Evolutionary conservation across 2,113 vertebrate species (phyloP), one percentile per base, ranked within the genome.

Genomic region (Promerops cafer): DNA sequence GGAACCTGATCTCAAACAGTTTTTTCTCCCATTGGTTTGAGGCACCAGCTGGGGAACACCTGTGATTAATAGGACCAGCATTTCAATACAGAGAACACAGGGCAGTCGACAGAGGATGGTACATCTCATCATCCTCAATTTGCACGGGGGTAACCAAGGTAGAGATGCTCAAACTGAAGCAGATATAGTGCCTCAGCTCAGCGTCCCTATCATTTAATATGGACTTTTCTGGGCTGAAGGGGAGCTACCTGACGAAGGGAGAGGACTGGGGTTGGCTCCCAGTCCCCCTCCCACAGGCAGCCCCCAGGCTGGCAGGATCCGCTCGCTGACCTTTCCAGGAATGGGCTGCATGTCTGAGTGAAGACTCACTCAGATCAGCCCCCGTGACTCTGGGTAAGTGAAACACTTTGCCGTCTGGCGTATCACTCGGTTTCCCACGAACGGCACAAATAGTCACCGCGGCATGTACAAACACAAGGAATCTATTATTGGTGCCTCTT

Each of bases 401-500:
- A 95, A 97, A 96, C 98, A 98, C 97, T 98, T 97, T 8, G 56
- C 89, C 85, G 97, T 97, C 96, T 98, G 96, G 97, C 97, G 97
- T 98, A 95, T 96, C 96, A 93, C 96, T 97, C 96, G 6, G 35
- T 93, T 95, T 96, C 97, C 96, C 97, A 97, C 68, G 70, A 87
- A 95, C 20, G 96, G 96, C 97, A 96, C 97, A 95, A 94, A 93
- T 92, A 96, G 94, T 94, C 96, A 94, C 91, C 65, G 22, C 28
- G 68, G 90, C 97, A 97, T 76, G 95, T 95, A 96, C 96, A 97
- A 94, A 97, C 96, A 96, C 97, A 95, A 90, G 94, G 88, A 90
- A 93, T 95, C 98, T 98, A 98, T 98, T 98, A 97, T 93, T 97
- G 98, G 97, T 71, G 70, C 90, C 87, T 95, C 96, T 92, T 42